Percentiles rank a stretch among this genome's conserved stretches.
These are phyloP conservation scores for Hydropsyche tenuis DNA, from an alignment of 1,140 invertebrate genomes.

Conservation along the genomic window DNA sequence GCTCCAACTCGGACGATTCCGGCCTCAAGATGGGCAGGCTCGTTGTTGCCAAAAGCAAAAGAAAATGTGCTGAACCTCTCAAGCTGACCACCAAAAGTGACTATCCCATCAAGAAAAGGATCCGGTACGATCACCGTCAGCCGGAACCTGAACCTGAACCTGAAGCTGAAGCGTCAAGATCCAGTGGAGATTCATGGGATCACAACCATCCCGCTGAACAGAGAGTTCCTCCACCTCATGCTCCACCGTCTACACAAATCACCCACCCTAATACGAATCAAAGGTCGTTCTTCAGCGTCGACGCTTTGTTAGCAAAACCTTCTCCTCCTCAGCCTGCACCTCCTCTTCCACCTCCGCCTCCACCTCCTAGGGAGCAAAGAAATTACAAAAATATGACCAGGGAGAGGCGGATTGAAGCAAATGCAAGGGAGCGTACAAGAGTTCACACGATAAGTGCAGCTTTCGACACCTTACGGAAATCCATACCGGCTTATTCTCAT, in stretches of 20 bases:
- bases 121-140: conserved; percentile 58
- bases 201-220: conserved; percentile 46
- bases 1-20: conserved; percentile 77
- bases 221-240: conserved; percentile 49
- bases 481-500: conserved; percentile 89
- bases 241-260: conserved; percentile 53
- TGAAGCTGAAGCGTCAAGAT: conserved; percentile 55
- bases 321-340: conserved; percentile 52
- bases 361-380: conserved; percentile 70
- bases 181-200: conserved; percentile 60
- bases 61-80: conserved; percentile 75
- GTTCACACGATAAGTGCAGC: conserved; percentile 95
- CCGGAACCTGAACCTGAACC: conserved; percentile 50
- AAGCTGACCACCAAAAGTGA: conserved; percentile 56
- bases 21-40: conserved; percentile 70
- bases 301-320: conserved; percentile 54
- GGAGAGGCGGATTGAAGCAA: conserved; percentile 90
- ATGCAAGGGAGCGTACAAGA: conserved; percentile 87
- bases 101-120: conserved; percentile 68
- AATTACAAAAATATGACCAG: conserved; percentile 96
- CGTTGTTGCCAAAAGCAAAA: conserved; percentile 71
- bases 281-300: conserved; percentile 54
- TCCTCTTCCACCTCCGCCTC: conserved; percentile 45
- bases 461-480: conserved; percentile 84
- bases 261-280: conserved; percentile 55